Evolutionary conservation across 2,797 vertebrate species (phyloP), one percentile per base, ranked within the genome.

Genomic region (Coregonus sp.): DNA sequence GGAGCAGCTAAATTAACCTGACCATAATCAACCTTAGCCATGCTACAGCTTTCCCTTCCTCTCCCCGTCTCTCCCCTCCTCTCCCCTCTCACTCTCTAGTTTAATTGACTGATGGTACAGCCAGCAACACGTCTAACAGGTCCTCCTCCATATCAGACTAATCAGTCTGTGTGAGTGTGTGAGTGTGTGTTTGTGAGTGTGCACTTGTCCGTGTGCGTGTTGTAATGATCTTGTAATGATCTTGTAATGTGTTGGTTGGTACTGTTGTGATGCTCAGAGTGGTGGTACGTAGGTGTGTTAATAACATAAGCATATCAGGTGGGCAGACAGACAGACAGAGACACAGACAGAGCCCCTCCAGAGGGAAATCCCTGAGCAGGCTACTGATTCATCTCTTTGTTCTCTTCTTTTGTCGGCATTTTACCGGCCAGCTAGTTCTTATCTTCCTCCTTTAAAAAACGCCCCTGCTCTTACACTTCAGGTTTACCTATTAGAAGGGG

Each of bases 401-500:
- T 40, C 69, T 47, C 25, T 61, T 15, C 5, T 61, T 61, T 20
- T 61, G 18, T 7, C 18, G 4, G 18, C 2, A n/a, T 61, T 20
- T 61, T 20, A n/a, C 56, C 56, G 9, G n/a, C 20, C 56, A 61
- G 31, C 63, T 31, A 84, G 80, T 86, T 84, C 85, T 86, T 85
- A 86, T 35, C 69, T 81, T 75, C 78, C 54, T 70, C 20, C 65
- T 56, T 37, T 40, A 50, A 20, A 81, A 85, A 82, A 79, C 83
- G 79, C 74, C 80, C 81, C 81, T 82, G 84, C 83, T 86, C 88
- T 86, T 73, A 85, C 86, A 82, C 85, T 84, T 88, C 88, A 85
- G 89, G 86, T 92, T 92, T 90, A 86, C 89, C 90, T 92, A 89
- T 93, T 92, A 90, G 88, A 92, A 93, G 84, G 82, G 84, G 83